Evolutionary conservation across 1,140 invertebrate species (phyloP).

Genomic region (Papilio helenus): DNA sequence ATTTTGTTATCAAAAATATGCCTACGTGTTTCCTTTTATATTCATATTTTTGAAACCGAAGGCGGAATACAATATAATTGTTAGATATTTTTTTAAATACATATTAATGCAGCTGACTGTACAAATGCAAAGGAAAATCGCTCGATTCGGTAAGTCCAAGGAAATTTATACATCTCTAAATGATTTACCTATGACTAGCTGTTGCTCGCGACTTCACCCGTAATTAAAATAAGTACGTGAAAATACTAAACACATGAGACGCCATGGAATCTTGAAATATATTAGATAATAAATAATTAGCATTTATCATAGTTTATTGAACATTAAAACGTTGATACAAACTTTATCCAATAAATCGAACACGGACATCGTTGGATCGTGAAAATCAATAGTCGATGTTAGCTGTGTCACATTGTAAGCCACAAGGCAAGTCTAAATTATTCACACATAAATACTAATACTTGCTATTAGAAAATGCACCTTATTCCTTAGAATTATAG

Average conservation of each 20-base stretch:
- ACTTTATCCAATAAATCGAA: slow-evolving; percentile 76
- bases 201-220: too few species aligned
- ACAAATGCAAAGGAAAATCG: too few species aligned
- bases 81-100: too few species aligned
- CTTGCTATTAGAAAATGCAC: slow-evolving; percentile 40
- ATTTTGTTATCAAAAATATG: too few species aligned
- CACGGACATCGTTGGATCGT: slow-evolving; percentile 58
- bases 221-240: too few species aligned
- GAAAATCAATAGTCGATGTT: slow-evolving; percentile 79
- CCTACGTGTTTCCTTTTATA: too few species aligned
- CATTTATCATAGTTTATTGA: not conserved
- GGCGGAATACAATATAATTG: too few species aligned
- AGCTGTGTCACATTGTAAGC: slow-evolving; percentile 48
- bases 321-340: slow-evolving; percentile 38
- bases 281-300: not conserved
- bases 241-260: not conserved
- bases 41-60: too few species aligned
- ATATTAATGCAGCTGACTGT: too few species aligned
- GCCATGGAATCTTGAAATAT: not conserved
- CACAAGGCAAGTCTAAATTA: slow-evolving; percentile 44
- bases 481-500: slow-evolving; percentile 26
- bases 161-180: too few species aligned
- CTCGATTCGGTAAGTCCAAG: too few species aligned
- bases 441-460: slow-evolving; percentile 30
- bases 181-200: too few species aligned